Percentiles rank a stretch among this genome's conserved stretches.
These are phyloP conservation scores for Choloepus didactylus DNA, from an alignment of 2,797 vertebrate genomes.

Conservation along the genomic window DNA sequence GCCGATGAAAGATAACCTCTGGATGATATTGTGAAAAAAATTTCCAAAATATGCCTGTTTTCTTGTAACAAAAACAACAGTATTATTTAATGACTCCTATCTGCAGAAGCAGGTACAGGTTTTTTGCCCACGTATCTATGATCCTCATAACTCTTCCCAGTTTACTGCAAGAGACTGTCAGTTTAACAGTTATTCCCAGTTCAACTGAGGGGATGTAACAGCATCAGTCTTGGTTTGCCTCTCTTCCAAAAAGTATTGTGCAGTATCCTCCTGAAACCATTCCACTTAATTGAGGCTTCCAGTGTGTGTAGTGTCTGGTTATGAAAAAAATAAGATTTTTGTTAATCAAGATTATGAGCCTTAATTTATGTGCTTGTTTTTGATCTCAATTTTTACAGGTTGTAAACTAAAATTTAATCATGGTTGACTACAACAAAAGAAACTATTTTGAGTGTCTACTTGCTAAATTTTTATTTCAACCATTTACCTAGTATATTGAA, in stretches of 20 bases:
- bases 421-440: background rate
- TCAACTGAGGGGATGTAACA: background rate
- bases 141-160: background rate
- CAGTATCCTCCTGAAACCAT: background rate
- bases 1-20: background rate
- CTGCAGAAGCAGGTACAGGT: background rate
- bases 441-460: background rate
- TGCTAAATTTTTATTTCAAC: background rate
- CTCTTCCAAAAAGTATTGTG: background rate
- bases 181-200: background rate
- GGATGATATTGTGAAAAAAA: background rate
- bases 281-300: background rate
- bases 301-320: background rate
- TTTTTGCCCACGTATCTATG: background rate
- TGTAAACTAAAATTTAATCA: background rate
- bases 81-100: background rate
- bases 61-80: background rate
- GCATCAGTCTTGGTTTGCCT: background rate
- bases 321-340: background rate
- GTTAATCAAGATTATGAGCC: background rate
- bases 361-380: background rate
- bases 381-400: background rate
- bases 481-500: conserved; percentile 26
- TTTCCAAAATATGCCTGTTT: background rate
- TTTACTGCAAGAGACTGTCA: background rate